Base-by-base conservation (phyloP, 2,797 vertebrate species). In the Sciaenops ocellatus region DNA sequence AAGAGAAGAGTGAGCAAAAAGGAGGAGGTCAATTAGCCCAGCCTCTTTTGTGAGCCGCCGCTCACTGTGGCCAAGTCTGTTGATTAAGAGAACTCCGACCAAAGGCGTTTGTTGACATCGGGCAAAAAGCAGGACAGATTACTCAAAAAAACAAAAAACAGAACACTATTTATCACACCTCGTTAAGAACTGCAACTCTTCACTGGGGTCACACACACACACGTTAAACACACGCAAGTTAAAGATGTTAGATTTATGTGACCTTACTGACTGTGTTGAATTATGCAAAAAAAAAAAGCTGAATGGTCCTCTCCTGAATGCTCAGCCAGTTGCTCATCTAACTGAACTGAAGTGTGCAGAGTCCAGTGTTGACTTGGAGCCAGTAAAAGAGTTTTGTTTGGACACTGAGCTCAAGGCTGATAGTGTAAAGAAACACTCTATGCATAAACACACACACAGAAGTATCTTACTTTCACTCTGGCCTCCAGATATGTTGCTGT, bases 31-130 rank as follows among this genome's bases (percentile, higher is more conserved):
- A 90, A 84, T 88, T 87, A 87, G 89, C 74, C 76, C 63, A 4
- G 81, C 71, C 63, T 88, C 87, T 83, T 94, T 94, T 94, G 94
- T 94, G 78, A 80, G 78, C 59, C 42, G 50, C 64, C 80, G 81
- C 80, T 85, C 77, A 61, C 74, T 87, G 82, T 52, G 71, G 81
- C 78, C 81, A 86, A 89, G 76, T 65, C 44, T 73, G 89, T 88
- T 89, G 92, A 89, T 88, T 78, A 89, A 90, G 82, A 86, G 75
- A 75, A 82, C 76, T 79, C 79, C 83, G 77, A 85, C 82, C 75
- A 78, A 83, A 78, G 68, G 62, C 5, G 10, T 80, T 73, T 83
- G 86, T 89, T 88, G 90, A 87, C 81, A 81, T 76, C 72, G 73
- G 73, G 34, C 30, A 57, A 80, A 85, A 84, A 84, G 69, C 71